Evolutionary conservation across 1,140 invertebrate species (phyloP).

Genomic region (Lasioglossum albipes): DNA sequence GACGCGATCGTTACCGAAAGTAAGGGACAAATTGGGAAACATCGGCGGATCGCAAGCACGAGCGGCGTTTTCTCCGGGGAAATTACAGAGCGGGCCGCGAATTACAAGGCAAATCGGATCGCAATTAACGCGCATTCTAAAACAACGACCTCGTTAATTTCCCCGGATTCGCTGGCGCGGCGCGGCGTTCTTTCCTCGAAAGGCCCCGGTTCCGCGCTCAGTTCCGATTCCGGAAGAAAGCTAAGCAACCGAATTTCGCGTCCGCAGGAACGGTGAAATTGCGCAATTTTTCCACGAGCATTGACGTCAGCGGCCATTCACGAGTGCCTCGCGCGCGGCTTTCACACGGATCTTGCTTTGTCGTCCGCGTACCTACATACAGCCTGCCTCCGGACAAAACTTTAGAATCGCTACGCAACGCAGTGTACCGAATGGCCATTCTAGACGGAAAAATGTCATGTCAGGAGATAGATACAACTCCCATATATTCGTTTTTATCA

Average conservation of each 20-base stretch:
- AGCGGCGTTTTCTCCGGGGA: constrained; percentile 14
- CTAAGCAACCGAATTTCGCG: constrained; percentile 63
- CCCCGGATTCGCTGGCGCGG: constrained; percentile 1
- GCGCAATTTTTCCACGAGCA: constrained; percentile 76
- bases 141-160: constrained; percentile 32
- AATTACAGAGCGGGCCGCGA: constrained; percentile 25
- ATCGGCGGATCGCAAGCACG: not conserved
- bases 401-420: not conserved
- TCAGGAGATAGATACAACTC: too few relatives aligned
- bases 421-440: too few relatives aligned
- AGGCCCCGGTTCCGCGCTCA: constrained; percentile 11
- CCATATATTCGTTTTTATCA: too few relatives aligned
- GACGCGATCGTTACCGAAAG: not conserved
- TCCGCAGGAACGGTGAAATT: constrained; percentile 72
- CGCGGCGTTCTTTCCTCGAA: not conserved
- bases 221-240: constrained; percentile 70
- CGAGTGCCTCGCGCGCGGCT: constrained; percentile 64
- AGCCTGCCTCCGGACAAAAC: not conserved
- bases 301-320: constrained; percentile 78
- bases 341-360: constrained; percentile 78
- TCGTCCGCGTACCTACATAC: constrained; percentile 53
- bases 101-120: constrained; percentile 23
- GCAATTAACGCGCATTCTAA: constrained; percentile 40
- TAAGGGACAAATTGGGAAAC: constrained; percentile 20
- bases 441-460: too few relatives aligned